Evolutionary conservation across 2,888 invertebrate genomes (phyloP), one percentile per base, ranked within the genome.

Genomic region (Arctia plantaginis): DNA sequence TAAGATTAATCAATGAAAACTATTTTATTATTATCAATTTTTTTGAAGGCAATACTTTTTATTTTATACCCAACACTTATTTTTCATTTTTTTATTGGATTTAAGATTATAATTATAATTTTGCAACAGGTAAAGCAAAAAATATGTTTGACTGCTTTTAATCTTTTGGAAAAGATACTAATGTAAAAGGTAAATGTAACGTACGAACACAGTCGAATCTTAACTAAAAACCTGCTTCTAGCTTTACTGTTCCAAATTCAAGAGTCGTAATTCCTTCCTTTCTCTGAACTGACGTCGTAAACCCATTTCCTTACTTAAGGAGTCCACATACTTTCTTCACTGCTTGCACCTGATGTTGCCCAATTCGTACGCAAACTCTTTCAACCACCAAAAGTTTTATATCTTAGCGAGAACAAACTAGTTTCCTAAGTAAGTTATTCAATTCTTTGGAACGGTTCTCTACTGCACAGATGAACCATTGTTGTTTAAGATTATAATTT

Each of bases 351-450:
- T 73, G 76, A 76, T 76, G 75, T 69, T 41, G 47, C 33, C 66
- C 39, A 70, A 72, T 70, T 76, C 73, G 72, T 76, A 73, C 35
- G 69, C 66, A 75, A 75, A 75, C 66, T 72, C 27, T 72, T 59
- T 18, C 62, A 59, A 30, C 72, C 65, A 47, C 67, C 30, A 41
- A 73, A 77, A 87, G 77, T 76, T 82, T 82, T 65, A 64, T 81
- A 41, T 47, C 70, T 67, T 72, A 71, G 73, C 70, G 73, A 51
- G 59, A 67, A 55, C 73, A 41, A 67, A 67, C 41, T 69, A 70
- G 72, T 73, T 72, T 69, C 66, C 76, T 77, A 77, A 82, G 79
- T 76, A 76, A 51, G 55, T 70, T 51, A 73, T 76, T 70, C 62
- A 35, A 62, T 76, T 69, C 35, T 30, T 35, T 47, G 18, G 27